These are phyloP conservation scores for Lacanobia oleracea DNA, from an alignment of 2,888 invertebrate species.

Conservation along the genomic window DNA sequence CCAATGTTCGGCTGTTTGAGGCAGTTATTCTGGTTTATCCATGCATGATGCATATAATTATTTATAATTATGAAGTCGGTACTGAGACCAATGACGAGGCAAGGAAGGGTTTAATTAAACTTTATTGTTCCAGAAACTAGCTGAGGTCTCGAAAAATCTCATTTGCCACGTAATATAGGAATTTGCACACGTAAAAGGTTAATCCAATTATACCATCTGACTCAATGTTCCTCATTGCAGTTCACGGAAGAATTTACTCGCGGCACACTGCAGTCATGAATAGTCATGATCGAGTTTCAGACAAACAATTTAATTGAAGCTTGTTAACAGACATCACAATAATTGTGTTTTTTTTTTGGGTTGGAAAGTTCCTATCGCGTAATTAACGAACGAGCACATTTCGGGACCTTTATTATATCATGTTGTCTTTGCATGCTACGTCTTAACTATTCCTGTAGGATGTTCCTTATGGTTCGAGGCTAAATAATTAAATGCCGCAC, in stretches of 20 bases:
- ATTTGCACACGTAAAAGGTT: constrained; percentile 65
- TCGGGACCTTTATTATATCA: neutral
- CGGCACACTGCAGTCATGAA: constrained; percentile 62
- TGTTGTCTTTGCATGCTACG: constrained; percentile 3
- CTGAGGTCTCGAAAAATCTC: constrained; percentile 56
- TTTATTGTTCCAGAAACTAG: constrained; percentile 57
- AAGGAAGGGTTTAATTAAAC: constrained; percentile 47
- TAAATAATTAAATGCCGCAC: no score
- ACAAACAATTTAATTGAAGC: constrained; percentile 69
- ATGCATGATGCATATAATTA: constrained; percentile 23
- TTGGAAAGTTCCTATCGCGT: constrained; percentile 32
- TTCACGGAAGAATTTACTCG: constrained; percentile 80
- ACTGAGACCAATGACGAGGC: constrained; percentile 34
- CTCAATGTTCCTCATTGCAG: constrained; percentile 77
- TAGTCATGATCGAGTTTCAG: constrained; percentile 72
- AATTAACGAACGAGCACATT: constrained; percentile 13
- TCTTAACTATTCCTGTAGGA: neutral
- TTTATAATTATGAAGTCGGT: constrained; percentile 19
- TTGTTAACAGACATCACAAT: constrained; percentile 34
- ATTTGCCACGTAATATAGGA: constrained; percentile 55
- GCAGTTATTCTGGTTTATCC: constrained; percentile 1
- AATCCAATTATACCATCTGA: constrained; percentile 79
- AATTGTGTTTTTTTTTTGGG: constrained; percentile 6
- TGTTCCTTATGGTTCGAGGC: neutral
- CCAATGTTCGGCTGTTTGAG: neutral